Evolutionary conservation across 2,888 invertebrate species (phyloP), one percentile per base, ranked within the genome.

Genomic region (Crioceris asparagi): DNA sequence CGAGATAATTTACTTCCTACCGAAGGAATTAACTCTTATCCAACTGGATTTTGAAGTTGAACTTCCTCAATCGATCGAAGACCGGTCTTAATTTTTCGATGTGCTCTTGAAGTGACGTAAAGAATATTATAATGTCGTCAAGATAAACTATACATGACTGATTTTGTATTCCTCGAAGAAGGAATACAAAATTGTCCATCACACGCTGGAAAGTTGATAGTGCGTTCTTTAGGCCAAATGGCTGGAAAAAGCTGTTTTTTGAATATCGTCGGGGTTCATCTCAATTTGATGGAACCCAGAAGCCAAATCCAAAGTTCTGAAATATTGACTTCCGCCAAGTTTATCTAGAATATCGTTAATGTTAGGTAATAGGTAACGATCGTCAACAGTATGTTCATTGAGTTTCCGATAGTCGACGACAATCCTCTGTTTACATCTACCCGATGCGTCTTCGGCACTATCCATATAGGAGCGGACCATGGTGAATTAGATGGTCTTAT

Each of bases 351-450:
- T 60, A 27, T 59, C 55, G 2, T 46, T 40, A 4, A 61, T 62
- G 38, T 56, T 57, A 0, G 61, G 59, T 17, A 62, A 41, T 4
- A 60, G 59, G 39, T 54, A 60, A 5, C 48, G 43, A 34, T 62
- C 58, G 3, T 49, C 54, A 1, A 59, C 47, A 1, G 63, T 62
- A 17, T 52, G 50, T 7, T 60, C 51, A 39, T 65, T 65, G 32
- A 29, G 4, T 4, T 29, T 29, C 14, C 29, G 3, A 38, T 42
- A 44, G 30, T 45, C 44, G 7, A 49, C 34, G 6, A 49, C 43
- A 4, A n/a, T n/a, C n/a, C n/a, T n/a, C n/a, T n/a, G n/a, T n/a
- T n/a, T n/a, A n/a, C n/a, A n/a, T n/a, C n/a, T n/a, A n/a, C n/a
- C n/a, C n/a, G n/a, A n/a, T n/a, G n/a, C n/a, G n/a, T n/a, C n/a